These are phyloP conservation scores for Cyanoliseus patagonus DNA, from an alignment of 2,113 vertebrate genomes.

Conservation along the genomic window DNA sequence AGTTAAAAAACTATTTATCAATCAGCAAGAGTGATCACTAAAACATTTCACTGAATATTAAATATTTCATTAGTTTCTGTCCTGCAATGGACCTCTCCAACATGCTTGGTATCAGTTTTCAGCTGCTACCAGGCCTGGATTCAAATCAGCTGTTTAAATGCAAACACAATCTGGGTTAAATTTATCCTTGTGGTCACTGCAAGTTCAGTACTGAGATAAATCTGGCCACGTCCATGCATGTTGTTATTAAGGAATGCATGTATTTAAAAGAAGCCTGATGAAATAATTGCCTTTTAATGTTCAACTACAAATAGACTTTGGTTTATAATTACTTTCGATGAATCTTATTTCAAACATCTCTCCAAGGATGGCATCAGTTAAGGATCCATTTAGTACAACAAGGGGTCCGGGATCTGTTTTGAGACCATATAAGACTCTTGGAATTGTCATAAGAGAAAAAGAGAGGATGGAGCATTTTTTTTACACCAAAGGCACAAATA, in stretches of 20 bases:
- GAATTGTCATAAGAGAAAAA: neutral
- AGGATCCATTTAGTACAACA: neutral
- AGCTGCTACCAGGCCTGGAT: neutral
- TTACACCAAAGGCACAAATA: neutral
- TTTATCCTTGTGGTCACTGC: neutral
- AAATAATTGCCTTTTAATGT: neutral
- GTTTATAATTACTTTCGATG: neutral
- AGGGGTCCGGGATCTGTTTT: conserved; percentile 9
- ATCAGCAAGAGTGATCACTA: neutral
- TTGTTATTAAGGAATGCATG: neutral
- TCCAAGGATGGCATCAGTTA: neutral
- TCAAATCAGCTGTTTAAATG: neutral
- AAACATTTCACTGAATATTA: neutral
- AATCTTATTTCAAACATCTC: neutral
- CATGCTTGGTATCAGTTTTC: neutral
- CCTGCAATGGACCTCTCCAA: neutral
- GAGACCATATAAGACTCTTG: neutral
- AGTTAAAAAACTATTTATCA: neutral
- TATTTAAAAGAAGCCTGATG: neutral
- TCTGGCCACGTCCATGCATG: neutral
- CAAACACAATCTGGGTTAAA: neutral
- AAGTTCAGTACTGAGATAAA: neutral
- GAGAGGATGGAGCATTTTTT: neutral
- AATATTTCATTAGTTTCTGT: neutral
- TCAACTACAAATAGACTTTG: neutral